phyloP scores from a whole-genome alignment of 2,888 invertebrate genomes.

The Trichacis sp. region DNA sequence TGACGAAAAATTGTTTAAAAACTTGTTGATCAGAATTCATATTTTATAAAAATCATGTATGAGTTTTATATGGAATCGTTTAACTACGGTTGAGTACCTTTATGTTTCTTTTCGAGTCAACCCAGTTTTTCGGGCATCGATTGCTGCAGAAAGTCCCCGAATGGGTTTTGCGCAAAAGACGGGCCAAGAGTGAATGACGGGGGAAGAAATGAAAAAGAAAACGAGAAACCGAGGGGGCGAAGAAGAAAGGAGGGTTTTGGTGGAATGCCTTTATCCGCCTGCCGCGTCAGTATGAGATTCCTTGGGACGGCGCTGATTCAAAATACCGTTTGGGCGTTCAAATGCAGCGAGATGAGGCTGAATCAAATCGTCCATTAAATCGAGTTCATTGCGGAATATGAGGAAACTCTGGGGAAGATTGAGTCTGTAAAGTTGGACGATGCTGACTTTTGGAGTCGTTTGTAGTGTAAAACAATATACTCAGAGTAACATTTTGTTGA shows the following conservation, averaged over 20 bases:
- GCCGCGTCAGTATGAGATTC: slow-evolving; percentile 66
- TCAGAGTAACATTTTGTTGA: no score
- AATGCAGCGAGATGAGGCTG: slow-evolving; percentile 25
- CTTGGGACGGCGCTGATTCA: slow-evolving; percentile 64
- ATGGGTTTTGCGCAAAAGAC: slow-evolving; percentile 28
- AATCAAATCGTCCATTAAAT: slow-evolving; percentile 6
- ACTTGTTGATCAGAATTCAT: no score
- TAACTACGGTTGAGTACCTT: background rate
- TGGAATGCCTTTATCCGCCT: slow-evolving; percentile 66
- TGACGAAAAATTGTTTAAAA: no score
- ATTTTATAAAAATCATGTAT: no score
- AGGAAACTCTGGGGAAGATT: no score
- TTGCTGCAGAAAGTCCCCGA: slow-evolving; percentile 39
- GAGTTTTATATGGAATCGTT: no score
- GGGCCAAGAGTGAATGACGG: slow-evolving; percentile 32
- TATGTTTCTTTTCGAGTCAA: slow-evolving; percentile 4
- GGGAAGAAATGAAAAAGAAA: slow-evolving; percentile 37
- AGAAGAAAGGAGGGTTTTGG: slow-evolving; percentile 38
- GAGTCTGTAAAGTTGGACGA: no score
- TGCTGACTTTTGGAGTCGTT: no score
- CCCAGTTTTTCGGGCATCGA: slow-evolving; percentile 30
- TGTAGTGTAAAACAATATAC: no score
- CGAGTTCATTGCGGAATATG: no score
- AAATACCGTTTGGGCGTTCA: slow-evolving; percentile 59
- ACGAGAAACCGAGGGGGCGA: slow-evolving; percentile 20